Base-by-base conservation (phyloP, 2,888 invertebrate genomes). In the Spatulosminthurus flaviceps region DNA sequence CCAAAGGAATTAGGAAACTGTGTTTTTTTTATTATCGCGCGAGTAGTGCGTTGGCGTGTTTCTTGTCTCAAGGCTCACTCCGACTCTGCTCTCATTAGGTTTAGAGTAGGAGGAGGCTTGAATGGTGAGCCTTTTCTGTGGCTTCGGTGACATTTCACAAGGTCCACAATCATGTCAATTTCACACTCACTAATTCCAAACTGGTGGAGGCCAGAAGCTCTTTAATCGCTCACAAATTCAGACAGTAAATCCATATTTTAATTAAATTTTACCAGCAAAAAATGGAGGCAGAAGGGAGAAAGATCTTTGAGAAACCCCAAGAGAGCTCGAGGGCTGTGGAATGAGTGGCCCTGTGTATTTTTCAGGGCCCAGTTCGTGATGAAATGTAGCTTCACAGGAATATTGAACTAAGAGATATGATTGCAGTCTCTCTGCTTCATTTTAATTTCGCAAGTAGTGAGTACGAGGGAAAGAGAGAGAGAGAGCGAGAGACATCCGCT, bases 241-340 rank as follows among this genome's bases (percentile, higher is more conserved):
- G 51, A 51, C 51, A 51, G 51, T n/a, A 51, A 51, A 51, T 51
- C 51, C 51, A 51, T 51, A 51, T 51, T 51, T 51, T 51, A 51
- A 51, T 51, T 51, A 51, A 51, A 51, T 51, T 51, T 51, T 51
- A n/a, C 51, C 16, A 5, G 7, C 16, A 4, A 51, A 51, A 51
- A 51, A 51, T 11, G 51, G 5, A 11, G 51, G 51, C 16, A n/a
- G 19, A 19, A n/a, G 51, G 16, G n/a, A 2, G 51, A 51, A 51
- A 51, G 34, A 34, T 34, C 34, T 34, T 34, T 34, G 34, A 9
- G 34, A 34, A 34, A 34, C 4, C 34, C 34, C 34, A 34, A 34
- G 34, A 34, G 34, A 34, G 34, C 34, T 34, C 9, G 34, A 34
- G 34, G 34, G 34, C 34, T 34, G 4, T 34, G 34, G 9, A 34